Conservation (phyloP, 2,888 invertebrate species). For the Drosophila pegasa region DNA sequence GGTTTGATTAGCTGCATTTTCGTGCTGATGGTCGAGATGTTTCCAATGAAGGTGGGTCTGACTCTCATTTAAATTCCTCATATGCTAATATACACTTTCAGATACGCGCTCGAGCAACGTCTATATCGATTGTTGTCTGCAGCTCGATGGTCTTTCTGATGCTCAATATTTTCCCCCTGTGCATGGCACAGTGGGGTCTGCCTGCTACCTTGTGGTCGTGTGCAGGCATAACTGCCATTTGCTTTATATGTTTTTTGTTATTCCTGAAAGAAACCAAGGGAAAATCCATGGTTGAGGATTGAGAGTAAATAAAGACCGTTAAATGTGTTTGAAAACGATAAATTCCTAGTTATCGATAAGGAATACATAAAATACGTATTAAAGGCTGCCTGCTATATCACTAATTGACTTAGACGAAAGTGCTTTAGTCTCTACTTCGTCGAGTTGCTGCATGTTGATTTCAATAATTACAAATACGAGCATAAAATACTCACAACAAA, state of each 20-base stretch:
- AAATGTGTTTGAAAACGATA: background rate
- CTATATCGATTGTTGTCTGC: constrained; percentile 68
- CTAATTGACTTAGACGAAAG: background rate
- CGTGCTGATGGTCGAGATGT: constrained; percentile 81
- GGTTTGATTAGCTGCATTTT: constrained; percentile 82
- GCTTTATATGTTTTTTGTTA: constrained; percentile 61
- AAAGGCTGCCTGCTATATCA: background rate
- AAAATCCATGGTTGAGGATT: constrained; percentile 66
- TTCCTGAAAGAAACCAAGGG: constrained; percentile 81
- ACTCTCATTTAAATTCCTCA: background rate
- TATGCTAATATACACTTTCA: constrained; percentile 23
- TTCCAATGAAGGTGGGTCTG: constrained; percentile 78
- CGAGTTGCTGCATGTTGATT: background rate
- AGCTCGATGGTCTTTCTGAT: constrained; percentile 72
- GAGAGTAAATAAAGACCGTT: background rate
- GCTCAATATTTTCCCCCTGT: constrained; percentile 80
- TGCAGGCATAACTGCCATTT: constrained; percentile 51
- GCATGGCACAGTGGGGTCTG: constrained; percentile 63
- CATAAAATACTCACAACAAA: background rate
- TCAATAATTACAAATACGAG: background rate
- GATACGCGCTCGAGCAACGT: constrained; percentile 79
- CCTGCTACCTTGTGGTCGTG: constrained; percentile 75
- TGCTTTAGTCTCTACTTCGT: background rate
- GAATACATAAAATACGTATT: no score
- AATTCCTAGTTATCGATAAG: background rate